These are phyloP conservation scores for Spialia ferax DNA, from an alignment of 2,888 invertebrate species.

Conservation along the genomic window DNA sequence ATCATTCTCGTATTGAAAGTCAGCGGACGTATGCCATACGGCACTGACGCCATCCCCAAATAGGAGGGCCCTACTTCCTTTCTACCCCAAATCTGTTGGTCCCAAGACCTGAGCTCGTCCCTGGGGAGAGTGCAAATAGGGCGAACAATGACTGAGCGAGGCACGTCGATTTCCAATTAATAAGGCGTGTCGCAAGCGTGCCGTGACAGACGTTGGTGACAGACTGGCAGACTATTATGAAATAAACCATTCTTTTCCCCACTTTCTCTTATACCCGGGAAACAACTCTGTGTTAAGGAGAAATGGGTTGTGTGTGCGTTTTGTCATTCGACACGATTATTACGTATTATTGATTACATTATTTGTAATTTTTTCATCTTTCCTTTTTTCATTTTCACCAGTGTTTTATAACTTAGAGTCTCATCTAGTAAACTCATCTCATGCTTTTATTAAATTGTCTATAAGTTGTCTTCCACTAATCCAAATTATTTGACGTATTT, in stretches of 20 bases:
- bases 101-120: slow-evolving; percentile 50
- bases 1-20: slow-evolving; percentile 35
- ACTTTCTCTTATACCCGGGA: neutral
- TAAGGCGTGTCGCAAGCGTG: neutral
- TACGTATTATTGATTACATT: too few relatives aligned
- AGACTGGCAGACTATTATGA: neutral
- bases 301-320: too few relatives aligned
- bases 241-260: neutral
- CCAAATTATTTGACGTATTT: neutral
- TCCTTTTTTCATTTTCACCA: too few relatives aligned
- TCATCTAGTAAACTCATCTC: too few relatives aligned
- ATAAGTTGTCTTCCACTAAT: too few relatives aligned
- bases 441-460: too few relatives aligned
- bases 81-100: slow-evolving; percentile 50
- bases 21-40: slow-evolving; percentile 23
- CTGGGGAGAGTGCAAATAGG: slow-evolving; percentile 55
- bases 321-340: too few relatives aligned
- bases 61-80: slow-evolving; percentile 53
- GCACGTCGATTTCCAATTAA: slow-evolving; percentile 31
- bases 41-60: slow-evolving; percentile 35
- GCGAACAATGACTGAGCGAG: slow-evolving; percentile 55
- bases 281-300: too few relatives aligned
- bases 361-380: too few relatives aligned
- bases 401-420: too few relatives aligned
- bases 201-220: neutral